phyloP scores from a whole-genome alignment of 2,113 vertebrate genomes.

The Tetrax tetrax region DNA sequence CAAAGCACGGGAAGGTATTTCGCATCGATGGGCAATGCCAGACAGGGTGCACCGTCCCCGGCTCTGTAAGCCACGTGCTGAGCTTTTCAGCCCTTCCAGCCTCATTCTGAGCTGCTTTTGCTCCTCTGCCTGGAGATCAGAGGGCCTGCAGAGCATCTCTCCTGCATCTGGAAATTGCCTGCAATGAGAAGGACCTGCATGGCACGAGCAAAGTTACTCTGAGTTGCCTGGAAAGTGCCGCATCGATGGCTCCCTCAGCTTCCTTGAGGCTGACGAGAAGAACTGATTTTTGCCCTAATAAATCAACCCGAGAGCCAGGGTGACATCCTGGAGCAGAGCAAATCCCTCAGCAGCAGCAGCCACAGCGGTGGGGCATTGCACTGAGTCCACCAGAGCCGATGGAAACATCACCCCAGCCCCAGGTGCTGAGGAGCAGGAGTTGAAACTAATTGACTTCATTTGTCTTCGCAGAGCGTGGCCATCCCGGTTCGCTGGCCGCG shows the following conservation, averaged over 20 bases:
- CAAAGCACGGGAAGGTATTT: not conserved
- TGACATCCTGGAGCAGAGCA: not conserved
- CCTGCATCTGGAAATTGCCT: not conserved
- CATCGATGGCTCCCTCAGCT: not conserved
- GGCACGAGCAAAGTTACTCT: not conserved
- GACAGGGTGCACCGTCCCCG: not conserved
- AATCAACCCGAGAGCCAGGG: not conserved
- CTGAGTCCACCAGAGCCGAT: accelerated
- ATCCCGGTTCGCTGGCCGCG: accelerated
- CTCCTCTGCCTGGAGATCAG: not conserved
- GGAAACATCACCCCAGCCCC: not conserved
- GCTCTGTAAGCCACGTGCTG: accelerated
- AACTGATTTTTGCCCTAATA: not conserved
- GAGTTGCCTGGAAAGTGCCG: not conserved
- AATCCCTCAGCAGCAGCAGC: not conserved
- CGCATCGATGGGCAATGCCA: not conserved
- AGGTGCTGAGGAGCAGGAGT: not conserved
- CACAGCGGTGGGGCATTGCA: accelerated
- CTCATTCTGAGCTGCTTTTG: not conserved
- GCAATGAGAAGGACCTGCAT: not conserved
- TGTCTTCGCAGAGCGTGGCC: accelerated
- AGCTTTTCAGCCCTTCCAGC: not conserved
- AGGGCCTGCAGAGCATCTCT: not conserved
- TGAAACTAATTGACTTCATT: not conserved
- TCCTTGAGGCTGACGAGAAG: accelerated